Conservation (phyloP, 2,797 vertebrate genomes). For the Xenops minutus region DNA sequence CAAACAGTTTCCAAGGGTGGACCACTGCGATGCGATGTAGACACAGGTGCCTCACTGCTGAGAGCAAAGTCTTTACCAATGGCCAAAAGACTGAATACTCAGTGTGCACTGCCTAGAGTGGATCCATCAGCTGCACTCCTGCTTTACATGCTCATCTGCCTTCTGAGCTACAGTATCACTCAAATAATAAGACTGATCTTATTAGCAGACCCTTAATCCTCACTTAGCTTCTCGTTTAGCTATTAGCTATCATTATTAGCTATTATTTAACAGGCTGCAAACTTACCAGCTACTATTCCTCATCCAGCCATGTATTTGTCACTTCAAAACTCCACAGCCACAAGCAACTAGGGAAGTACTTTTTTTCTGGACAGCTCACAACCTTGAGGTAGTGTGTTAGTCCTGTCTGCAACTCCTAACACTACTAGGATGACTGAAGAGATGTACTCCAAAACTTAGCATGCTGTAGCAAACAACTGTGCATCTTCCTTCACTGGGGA, state of each 20-base stretch:
- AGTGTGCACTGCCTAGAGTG: accelerated
- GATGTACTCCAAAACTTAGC: neutral
- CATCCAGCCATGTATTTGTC: accelerated
- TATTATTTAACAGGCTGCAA: neutral
- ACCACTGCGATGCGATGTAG: accelerated
- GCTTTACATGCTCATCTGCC: neutral
- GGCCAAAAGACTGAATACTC: neutral
- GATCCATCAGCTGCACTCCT: neutral
- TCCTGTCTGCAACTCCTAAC: neutral
- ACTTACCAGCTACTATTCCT: neutral
- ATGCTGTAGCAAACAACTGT: neutral
- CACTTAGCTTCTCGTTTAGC: neutral
- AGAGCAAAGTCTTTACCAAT: accelerated
- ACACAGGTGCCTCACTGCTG: neutral
- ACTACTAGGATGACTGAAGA: neutral
- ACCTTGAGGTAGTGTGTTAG: neutral
- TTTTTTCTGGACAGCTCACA: neutral
- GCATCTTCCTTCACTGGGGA: neutral
- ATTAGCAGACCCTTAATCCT: neutral
- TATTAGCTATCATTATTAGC: neutral
- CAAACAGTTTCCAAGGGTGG: accelerated
- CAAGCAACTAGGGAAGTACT: neutral
- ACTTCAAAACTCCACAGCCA: neutral
- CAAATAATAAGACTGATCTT: neutral
- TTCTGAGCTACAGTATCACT: neutral